phyloP scores from a whole-genome alignment of 2,888 invertebrate genomes.

The Merodon equestris region DNA sequence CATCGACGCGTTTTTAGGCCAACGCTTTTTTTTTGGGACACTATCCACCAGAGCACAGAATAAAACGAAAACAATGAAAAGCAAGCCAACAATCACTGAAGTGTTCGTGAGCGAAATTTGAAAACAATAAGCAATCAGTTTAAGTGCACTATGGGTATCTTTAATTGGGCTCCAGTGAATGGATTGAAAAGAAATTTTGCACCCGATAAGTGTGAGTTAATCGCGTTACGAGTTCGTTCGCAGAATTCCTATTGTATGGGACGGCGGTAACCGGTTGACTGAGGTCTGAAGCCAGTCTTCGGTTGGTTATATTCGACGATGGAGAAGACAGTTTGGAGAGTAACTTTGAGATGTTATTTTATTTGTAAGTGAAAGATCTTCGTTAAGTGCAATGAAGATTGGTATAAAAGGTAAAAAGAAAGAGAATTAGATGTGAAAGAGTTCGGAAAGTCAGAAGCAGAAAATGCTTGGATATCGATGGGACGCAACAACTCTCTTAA shows the following conservation, averaged over 20 bases:
- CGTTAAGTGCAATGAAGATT: slow-evolving; percentile 14
- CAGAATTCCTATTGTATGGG: slow-evolving; percentile 35
- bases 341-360: slow-evolving; percentile 8
- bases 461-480: too few species aligned
- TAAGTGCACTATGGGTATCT: slow-evolving; percentile 12
- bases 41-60: slow-evolving; percentile 2
- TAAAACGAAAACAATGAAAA: slow-evolving; percentile 5
- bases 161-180: not conserved
- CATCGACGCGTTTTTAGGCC: slow-evolving; percentile 32
- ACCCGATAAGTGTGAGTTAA: slow-evolving; percentile 18
- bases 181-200: slow-evolving; percentile 31
- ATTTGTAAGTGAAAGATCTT: slow-evolving; percentile 31
- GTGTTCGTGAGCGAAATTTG: slow-evolving; percentile 45
- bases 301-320: slow-evolving; percentile 47
- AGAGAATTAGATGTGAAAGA: slow-evolving; percentile 28
- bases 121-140: not conserved
- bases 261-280: slow-evolving; percentile 61
- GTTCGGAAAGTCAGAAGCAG: not conserved
- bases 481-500: too few species aligned
- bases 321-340: slow-evolving; percentile 14
- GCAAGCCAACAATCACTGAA: not conserved
- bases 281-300: slow-evolving; percentile 26
- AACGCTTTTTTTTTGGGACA: slow-evolving; percentile 6
- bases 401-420: slow-evolving; percentile 48
- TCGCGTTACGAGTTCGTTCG: not conserved